Percentiles rank a stretch among this genome's conserved stretches.
Evolutionary conservation across 1,140 invertebrate species (phyloP).

Genomic region (Papilio aristodemus): DNA sequence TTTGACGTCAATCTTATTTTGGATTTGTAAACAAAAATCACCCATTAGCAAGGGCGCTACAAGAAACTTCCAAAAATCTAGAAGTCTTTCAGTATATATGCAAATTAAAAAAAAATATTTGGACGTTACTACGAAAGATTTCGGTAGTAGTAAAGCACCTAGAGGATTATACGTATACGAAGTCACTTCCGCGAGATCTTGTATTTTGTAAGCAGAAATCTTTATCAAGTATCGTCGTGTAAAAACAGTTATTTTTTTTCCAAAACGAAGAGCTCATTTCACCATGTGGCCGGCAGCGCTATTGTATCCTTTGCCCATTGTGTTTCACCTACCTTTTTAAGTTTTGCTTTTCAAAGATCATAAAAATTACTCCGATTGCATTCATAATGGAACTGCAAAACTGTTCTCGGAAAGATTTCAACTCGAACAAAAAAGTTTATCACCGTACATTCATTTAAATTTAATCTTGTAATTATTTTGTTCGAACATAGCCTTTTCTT

Average conservation of each 20-base stretch:
- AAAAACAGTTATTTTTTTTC: slow-evolving; percentile 54
- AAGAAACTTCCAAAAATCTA: no score
- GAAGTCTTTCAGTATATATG: no score
- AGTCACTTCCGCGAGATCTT: not conserved
- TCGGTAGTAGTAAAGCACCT: not conserved
- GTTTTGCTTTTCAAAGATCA: slow-evolving; percentile 58
- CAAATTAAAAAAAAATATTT: no score
- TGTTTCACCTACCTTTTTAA: slow-evolving; percentile 60
- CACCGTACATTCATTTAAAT: slow-evolving; percentile 23
- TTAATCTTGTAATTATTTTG: slow-evolving; percentile 34
- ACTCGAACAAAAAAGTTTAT: slow-evolving; percentile 42
- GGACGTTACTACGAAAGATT: no score
- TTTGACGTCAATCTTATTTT: no score
- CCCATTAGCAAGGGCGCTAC: no score
- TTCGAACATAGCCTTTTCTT: not conserved
- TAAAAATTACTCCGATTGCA: slow-evolving; percentile 61
- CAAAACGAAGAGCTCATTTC: slow-evolving; percentile 58
- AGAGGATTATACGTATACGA: not conserved
- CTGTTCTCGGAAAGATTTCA: slow-evolving; percentile 53
- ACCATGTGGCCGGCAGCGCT: slow-evolving; percentile 60
- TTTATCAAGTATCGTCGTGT: slow-evolving; percentile 55
- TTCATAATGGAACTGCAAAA: slow-evolving; percentile 54
- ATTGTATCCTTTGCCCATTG: slow-evolving; percentile 69
- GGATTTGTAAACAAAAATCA: no score
- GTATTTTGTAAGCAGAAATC: slow-evolving; percentile 17